These are phyloP conservation scores for Myiozetetes cayanensis DNA, from an alignment of 2,113 vertebrate genomes.

Conservation along the genomic window DNA sequence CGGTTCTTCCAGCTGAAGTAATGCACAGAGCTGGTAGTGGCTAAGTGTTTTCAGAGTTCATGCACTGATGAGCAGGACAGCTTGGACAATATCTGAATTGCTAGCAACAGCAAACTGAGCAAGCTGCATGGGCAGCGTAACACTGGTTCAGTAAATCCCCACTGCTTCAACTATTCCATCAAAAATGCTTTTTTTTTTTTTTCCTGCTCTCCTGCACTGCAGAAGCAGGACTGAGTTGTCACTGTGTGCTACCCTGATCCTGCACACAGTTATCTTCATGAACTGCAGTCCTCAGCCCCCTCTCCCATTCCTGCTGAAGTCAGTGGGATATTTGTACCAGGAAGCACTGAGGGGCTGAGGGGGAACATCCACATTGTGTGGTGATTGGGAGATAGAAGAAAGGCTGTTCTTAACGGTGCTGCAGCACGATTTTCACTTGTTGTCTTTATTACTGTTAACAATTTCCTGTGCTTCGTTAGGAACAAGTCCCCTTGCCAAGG, in stretches of 20 bases:
- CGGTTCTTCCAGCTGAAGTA: constrained; percentile 61
- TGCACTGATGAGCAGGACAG: constrained; percentile 53
- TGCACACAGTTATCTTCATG: not conserved
- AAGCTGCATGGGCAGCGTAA: not conserved
- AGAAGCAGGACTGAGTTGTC: not conserved
- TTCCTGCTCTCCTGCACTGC: not conserved
- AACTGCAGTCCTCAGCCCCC: not conserved
- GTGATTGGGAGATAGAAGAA: not conserved
- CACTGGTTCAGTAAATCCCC: constrained; percentile 17
- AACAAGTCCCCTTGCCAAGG: constrained; percentile 18
- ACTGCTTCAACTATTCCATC: not conserved
- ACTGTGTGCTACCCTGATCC: not conserved
- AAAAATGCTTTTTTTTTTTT: not conserved
- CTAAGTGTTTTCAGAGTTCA: constrained; percentile 66
- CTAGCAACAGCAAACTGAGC: constrained; percentile 42
- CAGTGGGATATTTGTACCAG: not conserved
- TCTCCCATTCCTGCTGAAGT: not conserved
- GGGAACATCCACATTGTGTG: not conserved
- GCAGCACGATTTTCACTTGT: not conserved
- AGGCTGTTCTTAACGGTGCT: not conserved
- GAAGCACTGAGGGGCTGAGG: not conserved
- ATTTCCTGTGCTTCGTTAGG: not conserved
- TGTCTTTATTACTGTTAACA: not conserved
- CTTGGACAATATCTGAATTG: constrained; percentile 50
- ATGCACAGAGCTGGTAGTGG: constrained; percentile 48